Evolutionary conservation across 2,797 vertebrate genomes (phyloP).

Genomic region (Urosaurus nigricauda): DNA sequence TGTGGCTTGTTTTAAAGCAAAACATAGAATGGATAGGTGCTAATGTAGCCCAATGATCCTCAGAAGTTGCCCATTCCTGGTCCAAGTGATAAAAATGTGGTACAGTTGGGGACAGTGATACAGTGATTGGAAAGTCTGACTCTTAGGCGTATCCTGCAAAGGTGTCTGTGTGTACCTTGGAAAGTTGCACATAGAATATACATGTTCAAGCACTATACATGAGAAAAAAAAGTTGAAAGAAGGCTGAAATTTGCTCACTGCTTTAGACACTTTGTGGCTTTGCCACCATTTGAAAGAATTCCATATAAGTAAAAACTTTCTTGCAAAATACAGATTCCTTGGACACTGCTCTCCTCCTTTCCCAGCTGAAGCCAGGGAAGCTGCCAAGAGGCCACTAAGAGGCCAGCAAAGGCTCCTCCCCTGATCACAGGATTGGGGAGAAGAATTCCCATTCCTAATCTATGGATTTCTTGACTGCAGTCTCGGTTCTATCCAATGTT

Average conservation of each 20-base stretch:
- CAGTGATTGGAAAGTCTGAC: not conserved
- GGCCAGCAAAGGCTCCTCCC: no score
- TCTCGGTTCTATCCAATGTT: no score
- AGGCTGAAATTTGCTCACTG: not conserved
- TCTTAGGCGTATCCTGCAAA: not conserved
- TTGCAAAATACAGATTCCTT: not conserved
- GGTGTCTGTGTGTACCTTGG: not conserved
- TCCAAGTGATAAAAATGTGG: not conserved
- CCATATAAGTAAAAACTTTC: no score
- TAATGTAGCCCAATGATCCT: no score
- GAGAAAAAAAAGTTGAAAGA: not conserved
- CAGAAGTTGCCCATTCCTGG: not conserved
- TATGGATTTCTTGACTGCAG: no score
- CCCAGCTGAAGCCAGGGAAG: no score
- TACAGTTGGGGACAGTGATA: not conserved
- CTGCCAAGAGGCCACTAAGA: no score
- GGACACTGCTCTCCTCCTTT: no score
- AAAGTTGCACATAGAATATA: not conserved
- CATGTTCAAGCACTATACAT: not conserved
- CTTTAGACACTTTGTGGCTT: not conserved
- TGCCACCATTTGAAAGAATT: not conserved
- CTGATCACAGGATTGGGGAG: no score
- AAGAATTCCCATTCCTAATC: no score
- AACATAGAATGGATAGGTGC: no score
- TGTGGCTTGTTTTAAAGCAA: no score